phyloP scores from a whole-genome alignment of 2,888 invertebrate species.

The Polia nebulosa region DNA sequence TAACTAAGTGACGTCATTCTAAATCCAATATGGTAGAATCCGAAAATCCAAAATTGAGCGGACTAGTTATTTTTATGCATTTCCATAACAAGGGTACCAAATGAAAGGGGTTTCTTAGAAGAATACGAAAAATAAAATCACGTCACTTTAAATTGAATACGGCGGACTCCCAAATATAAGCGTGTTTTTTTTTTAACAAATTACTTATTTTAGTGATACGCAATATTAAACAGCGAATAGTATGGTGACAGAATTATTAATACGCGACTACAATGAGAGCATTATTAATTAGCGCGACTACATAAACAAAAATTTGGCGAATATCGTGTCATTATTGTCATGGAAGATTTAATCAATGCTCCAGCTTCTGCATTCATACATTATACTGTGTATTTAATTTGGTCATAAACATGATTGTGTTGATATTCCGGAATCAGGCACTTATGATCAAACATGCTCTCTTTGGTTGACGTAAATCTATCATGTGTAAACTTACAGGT shows the following conservation, averaged over 20 bases:
- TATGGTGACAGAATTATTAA: not conserved
- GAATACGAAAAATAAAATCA: no score
- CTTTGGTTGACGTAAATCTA: not conserved
- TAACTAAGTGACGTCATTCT: no score
- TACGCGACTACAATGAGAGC: not conserved
- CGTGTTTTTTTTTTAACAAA: no score
- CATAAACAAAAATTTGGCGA: not conserved
- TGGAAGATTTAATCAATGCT: not conserved
- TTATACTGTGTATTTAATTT: not conserved
- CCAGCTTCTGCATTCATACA: not conserved
- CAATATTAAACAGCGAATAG: not conserved
- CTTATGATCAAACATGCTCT: not conserved
- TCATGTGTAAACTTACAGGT: not conserved
- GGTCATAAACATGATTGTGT: not conserved
- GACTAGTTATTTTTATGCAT: no score
- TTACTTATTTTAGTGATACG: not conserved
- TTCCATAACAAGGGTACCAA: no score
- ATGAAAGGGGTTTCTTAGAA: no score
- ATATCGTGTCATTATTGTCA: constrained; percentile 1
- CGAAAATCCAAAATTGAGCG: no score
- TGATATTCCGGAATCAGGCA: not conserved
- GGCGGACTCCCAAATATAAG: no score
- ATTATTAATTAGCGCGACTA: not conserved
- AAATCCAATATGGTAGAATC: no score
- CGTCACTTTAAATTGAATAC: no score